Conservation (phyloP, 2,113 vertebrate species). For the Dryoscopus gambensis region DNA sequence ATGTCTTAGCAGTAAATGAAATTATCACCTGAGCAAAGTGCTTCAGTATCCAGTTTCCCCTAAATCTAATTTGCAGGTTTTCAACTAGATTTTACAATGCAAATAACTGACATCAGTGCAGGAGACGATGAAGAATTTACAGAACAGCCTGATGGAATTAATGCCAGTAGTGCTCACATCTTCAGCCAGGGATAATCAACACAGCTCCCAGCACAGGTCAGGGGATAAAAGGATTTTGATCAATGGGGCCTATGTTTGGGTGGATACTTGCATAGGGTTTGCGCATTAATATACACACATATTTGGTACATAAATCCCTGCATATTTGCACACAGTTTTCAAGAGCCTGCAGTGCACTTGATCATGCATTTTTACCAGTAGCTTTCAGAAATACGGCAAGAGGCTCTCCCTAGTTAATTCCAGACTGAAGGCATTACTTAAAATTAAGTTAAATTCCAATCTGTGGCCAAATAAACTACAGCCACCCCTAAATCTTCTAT, state of each 20-base stretch:
- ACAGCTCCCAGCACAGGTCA: not conserved
- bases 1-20: not conserved
- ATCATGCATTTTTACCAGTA: not conserved
- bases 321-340: not conserved
- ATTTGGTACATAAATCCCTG: not conserved
- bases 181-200: not conserved
- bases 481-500: not conserved
- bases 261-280: not conserved
- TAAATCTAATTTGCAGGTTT: slow-evolving; percentile 10
- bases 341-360: not conserved
- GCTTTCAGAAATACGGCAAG: not conserved
- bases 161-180: not conserved
- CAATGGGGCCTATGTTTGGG: not conserved
- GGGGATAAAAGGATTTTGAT: not conserved
- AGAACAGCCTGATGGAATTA: not conserved
- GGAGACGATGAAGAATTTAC: not conserved
- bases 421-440: not conserved
- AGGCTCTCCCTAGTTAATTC: not conserved
- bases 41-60: not conserved
- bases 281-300: not conserved
- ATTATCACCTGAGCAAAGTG: slow-evolving; percentile 22
- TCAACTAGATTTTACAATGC: not conserved
- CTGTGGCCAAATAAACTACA: not conserved
- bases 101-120: not conserved
- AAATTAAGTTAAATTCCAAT: not conserved